phyloP scores from a whole-genome alignment of 2,113 vertebrate genomes.

The Chaetorhynchus papuensis region DNA sequence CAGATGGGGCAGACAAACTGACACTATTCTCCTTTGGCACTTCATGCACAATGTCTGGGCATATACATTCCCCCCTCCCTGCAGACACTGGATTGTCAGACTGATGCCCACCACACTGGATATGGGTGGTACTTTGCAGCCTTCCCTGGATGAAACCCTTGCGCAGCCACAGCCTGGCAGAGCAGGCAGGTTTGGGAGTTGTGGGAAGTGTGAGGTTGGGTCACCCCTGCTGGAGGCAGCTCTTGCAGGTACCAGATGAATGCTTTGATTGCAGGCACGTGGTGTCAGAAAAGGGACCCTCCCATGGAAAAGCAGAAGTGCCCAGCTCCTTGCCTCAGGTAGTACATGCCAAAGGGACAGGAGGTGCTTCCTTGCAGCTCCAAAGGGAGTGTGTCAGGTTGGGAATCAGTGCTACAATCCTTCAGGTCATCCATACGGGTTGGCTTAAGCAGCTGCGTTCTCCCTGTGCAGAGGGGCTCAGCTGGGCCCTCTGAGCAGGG shows the following conservation, averaged over 20 bases:
- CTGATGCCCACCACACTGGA: background rate
- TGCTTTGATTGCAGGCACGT: rapidly evolving
- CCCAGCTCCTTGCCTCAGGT: background rate
- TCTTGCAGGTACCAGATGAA: rapidly evolving
- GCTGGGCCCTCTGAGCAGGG: background rate
- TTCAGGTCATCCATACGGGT: rapidly evolving
- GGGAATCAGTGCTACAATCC: rapidly evolving
- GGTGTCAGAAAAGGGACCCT: background rate
- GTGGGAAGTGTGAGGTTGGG: background rate
- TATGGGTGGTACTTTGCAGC: background rate
- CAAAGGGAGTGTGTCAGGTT: background rate
- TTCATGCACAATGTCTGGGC: background rate
- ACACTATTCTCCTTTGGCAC: background rate
- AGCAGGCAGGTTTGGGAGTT: background rate
- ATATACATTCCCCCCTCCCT: background rate
- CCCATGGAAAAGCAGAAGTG: background rate
- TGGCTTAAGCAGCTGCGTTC: rapidly evolving
- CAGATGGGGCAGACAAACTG: background rate
- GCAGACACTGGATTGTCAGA: background rate
- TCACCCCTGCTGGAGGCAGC: background rate
- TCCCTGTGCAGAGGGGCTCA: background rate
- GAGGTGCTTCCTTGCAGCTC: background rate
- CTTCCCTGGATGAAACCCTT: background rate
- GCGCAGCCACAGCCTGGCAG: background rate
- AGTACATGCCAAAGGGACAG: background rate